Conservation (phyloP, 2,797 vertebrate genomes). For the Aeoliscus strigatus region DNA sequence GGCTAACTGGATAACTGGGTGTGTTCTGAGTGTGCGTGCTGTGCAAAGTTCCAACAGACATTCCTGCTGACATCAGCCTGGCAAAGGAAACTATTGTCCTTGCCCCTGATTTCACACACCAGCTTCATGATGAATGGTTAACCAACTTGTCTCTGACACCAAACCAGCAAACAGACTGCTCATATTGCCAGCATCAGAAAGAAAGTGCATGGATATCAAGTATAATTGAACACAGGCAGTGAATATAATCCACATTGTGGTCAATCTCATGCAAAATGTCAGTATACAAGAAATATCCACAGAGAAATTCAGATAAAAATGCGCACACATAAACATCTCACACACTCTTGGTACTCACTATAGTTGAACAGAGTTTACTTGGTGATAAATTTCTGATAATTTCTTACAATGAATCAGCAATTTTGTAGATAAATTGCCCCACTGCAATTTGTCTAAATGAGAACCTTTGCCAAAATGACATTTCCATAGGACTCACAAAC, state of each 20-base stretch:
- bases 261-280: constrained; percentile 4
- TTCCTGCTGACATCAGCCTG: constrained; percentile 63
- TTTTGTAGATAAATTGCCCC: constrained; percentile 42
- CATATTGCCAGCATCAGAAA: constrained; percentile 19
- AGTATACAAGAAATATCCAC: constrained; percentile 6
- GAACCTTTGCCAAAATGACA: constrained; percentile 14
- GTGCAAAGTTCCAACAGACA: constrained; percentile 66
- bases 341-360: constrained; percentile 4
- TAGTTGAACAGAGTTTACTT: constrained; percentile 27
- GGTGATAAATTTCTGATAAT: constrained; percentile 38
- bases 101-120: constrained; percentile 80
- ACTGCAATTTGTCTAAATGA: constrained; percentile 42
- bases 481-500: constrained; percentile 53
- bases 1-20: constrained; percentile 48
- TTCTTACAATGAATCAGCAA: constrained; percentile 38
- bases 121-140: constrained; percentile 61
- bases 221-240: too few species aligned
- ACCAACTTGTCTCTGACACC: constrained; percentile 42
- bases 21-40: constrained; percentile 66
- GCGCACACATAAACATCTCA: constrained; percentile 9
- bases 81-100: constrained; percentile 78
- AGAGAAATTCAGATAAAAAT: constrained; percentile 5
- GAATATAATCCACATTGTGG: too few species aligned
- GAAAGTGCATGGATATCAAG: constrained; percentile 3
- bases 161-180: constrained; percentile 25